A percentile compares a stretch with the other conserved stretches of the same genome.
Evolutionary conservation across 64 coral and sea anemone genomes (phyloP).

Genomic region (Astreopora myriophthalma): DNA sequence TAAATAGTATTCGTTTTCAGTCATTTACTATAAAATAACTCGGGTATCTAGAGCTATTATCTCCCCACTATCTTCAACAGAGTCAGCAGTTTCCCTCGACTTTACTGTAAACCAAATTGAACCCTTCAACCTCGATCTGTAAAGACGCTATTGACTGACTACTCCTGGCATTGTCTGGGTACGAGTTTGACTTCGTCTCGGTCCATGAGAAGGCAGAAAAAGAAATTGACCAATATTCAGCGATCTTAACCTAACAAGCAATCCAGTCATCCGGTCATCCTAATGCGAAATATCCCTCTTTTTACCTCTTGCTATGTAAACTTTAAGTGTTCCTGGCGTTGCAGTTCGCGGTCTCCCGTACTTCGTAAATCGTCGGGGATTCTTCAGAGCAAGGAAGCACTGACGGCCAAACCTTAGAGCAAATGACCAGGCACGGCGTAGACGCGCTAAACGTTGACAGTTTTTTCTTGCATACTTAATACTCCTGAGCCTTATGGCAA

Average conservation of each 20-base stretch:
- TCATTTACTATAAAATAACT: too few relatives aligned
- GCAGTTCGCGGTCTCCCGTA: not conserved
- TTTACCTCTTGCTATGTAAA: constrained; percentile 17
- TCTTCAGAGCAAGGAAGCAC: not conserved
- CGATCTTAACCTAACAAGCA: not conserved
- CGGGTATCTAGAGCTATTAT: too few relatives aligned
- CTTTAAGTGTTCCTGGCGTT: constrained; percentile 30
- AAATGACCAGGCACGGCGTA: constrained; percentile 14
- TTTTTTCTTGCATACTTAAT: not conserved
- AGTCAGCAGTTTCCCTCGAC: too few relatives aligned
- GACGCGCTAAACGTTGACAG: constrained; percentile 1
- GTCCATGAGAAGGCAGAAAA: too few relatives aligned
- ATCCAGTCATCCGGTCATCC: not conserved
- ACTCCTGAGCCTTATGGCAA: not conserved
- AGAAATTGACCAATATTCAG: too few relatives aligned
- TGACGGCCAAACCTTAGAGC: constrained; percentile 27
- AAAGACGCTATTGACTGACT: too few relatives aligned
- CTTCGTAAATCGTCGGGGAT: not conserved
- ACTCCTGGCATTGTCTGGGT: too few relatives aligned
- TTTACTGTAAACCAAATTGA: too few relatives aligned
- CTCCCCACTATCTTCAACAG: too few relatives aligned
- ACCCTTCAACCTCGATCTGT: too few relatives aligned
- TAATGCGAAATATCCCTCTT: not conserved
- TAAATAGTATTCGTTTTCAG: too few relatives aligned
- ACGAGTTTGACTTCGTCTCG: too few relatives aligned